Percentiles rank a stretch among this genome's conserved stretches.
These are phyloP conservation scores for Pycnomerus fuliginosus DNA, from an alignment of 2,888 invertebrate species.

Conservation along the genomic window DNA sequence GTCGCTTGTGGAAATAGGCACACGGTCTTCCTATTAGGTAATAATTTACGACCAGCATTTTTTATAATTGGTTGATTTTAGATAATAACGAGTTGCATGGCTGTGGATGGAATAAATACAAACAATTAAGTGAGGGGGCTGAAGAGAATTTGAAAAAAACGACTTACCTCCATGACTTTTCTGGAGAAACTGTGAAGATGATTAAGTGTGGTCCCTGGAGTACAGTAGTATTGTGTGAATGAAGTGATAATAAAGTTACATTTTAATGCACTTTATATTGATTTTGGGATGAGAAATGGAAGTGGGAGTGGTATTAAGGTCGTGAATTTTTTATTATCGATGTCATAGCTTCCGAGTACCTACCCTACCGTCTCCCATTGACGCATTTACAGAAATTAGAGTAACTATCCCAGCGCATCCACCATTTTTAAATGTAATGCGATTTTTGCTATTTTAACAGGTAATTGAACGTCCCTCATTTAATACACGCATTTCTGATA, in stretches of 20 bases:
- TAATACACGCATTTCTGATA: too few relatives aligned
- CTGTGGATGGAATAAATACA: conserved; percentile 80
- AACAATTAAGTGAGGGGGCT: conserved; percentile 65
- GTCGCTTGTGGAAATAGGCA: conserved; percentile 78
- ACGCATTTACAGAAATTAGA: too few relatives aligned
- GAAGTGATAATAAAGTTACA: conserved; percentile 12
- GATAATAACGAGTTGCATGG: conserved; percentile 70
- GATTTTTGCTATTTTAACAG: too few relatives aligned
- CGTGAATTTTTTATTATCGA: too few relatives aligned
- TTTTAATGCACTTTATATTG: background rate
- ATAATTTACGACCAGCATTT: conserved; percentile 5
- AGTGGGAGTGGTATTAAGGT: too few relatives aligned
- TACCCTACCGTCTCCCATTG: too few relatives aligned
- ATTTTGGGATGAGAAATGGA: background rate
- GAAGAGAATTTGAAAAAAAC: conserved; percentile 43
- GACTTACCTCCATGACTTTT: conserved; percentile 36
- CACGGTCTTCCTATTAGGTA: conserved; percentile 67
- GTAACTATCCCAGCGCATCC: too few relatives aligned
- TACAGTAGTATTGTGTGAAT: conserved; percentile 43
- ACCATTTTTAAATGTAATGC: too few relatives aligned
- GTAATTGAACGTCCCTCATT: too few relatives aligned
- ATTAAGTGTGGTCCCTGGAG: conserved; percentile 57
- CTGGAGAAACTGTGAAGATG: conserved; percentile 28
- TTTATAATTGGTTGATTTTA: conserved; percentile 38
- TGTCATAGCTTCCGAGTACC: too few relatives aligned